Base-by-base conservation (phyloP, 2,797 vertebrate species). In the Garrulus glandarius region DNA sequence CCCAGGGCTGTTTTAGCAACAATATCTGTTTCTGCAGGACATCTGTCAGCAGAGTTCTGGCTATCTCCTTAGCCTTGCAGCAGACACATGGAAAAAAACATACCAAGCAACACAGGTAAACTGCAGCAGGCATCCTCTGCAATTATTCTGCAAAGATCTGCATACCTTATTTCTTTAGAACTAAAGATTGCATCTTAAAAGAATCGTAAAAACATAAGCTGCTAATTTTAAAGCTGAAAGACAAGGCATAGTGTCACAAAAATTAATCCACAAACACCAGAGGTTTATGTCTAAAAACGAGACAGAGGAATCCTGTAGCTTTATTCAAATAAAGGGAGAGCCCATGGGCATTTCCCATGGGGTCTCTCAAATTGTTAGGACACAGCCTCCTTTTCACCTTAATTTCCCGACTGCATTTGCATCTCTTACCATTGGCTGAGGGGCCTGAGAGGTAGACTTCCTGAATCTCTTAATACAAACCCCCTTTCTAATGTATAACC, bases 131-230 rank as follows among this genome's bases (percentile, higher is more conserved):
- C 32, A 53, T 12, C 18, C 21, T 60, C 52, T 64, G 16, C 52
- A 36, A 44, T 29, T 19, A 12, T 37, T 63, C 15, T 68, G 27
- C 36, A 65, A 64, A 81, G 19, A 47, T 8, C 13, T 6, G 5
- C 11, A 1, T 13, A 55, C 6, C 8, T 17, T 27, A 36, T 23
- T 82, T 46, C 37, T 56, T 53, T n/a, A 75, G 37, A 47, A 46
- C 10, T 63, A 39, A 55, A 34, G 11, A 52, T 13, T 41, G 13
- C 26, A 63, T 23, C 22, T 37, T 32, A 29, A 60, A n/a, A 69
- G n/a, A 21, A 39, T 0, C 2, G 6, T 36, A 3, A 12, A 46
- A 55, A 23, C 8, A 37, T n/a, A 44, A 52, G 5, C 5, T 44
- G 11, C 7, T 37, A 13, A 18, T 75, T 60, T 49, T 53, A 39